These are phyloP conservation scores for Actinia equina DNA, from an alignment of 64 coral and sea anemone species.

Conservation along the genomic window DNA sequence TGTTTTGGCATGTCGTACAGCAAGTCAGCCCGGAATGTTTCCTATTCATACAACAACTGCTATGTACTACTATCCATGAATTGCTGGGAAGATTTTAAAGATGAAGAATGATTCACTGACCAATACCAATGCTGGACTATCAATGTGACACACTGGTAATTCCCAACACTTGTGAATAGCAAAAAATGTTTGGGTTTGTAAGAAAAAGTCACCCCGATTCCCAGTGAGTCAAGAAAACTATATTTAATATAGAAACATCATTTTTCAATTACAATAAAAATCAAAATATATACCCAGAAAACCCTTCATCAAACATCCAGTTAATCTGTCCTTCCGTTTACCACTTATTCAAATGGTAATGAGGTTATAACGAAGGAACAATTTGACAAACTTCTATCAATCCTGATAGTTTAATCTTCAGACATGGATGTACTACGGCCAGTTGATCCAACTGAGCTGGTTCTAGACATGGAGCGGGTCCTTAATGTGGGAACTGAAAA, in stretches of 20 bases:
- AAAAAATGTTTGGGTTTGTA: not conserved
- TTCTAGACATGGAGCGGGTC: conserved; percentile 95
- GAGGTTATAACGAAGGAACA: not conserved
- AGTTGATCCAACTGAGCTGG: conserved; percentile 62
- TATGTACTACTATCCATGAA: not conserved
- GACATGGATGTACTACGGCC: conserved; percentile 76
- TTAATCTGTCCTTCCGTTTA: not conserved
- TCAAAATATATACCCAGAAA: not conserved
- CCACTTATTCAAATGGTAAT: not conserved
- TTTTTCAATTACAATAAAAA: not conserved
- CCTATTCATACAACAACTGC: too few relatives aligned
- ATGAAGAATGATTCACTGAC: not conserved
- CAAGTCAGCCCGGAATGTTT: too few relatives aligned
- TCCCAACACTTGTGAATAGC: not conserved
- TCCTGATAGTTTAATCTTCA: conserved; percentile 42
- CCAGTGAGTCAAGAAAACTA: not conserved
- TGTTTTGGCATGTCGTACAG: too few relatives aligned
- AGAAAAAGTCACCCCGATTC: not conserved
- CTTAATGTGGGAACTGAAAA: conserved; percentile 93
- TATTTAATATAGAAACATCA: not conserved
- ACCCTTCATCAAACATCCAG: not conserved
- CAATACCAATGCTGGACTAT: not conserved
- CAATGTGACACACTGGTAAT: not conserved
- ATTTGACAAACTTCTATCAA: not conserved
- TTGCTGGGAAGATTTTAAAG: not conserved